Base-by-base conservation (phyloP, 2,797 vertebrate genomes). In the Melopsittacus undulatus region DNA sequence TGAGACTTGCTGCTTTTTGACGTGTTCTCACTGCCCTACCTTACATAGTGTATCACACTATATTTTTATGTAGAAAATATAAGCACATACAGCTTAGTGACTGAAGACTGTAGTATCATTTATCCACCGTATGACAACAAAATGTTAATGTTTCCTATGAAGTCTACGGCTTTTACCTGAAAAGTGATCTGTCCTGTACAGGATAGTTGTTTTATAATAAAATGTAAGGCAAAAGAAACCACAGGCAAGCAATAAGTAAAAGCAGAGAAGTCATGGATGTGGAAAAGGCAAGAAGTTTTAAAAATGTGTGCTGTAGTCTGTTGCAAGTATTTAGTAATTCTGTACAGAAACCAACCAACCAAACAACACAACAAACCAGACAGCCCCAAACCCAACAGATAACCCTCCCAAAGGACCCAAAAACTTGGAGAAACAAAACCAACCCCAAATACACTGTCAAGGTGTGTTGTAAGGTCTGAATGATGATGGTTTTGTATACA, bases 91-190 rank as follows among this genome's bases (percentile, higher is more conserved):
- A n/a, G n/a, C 24, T 79, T 2, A 0, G 4, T 94, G 73, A 81
- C 52, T 83, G 95, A 95, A 57, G 70, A 49, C 48, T 67, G 26
- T 76, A 43, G 27, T 61, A 22, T 95, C 10, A 40, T 85, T 95
- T 97, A 63, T 83, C 48, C 62, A 1, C 48, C 96, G 85, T 81
- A 49, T 62, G 79, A 46, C 89, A 92, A 46, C 89, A 92, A 92
- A 92, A 89, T 73, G 29, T 83, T 62, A 78, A 78, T 83, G 52
- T 63, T 96, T 95, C 78, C 36, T 84, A 45, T 42, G 59, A 34
- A 84, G 38, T 57, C 46, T 82, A 2, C 26, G 69, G 59, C 36
- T 81, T 91, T 90, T 74, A 79, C 23, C n/a, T 66, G 59, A 34
- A 38, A 72, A 63, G 21, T 36, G 19, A 32, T 80, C 70, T 87